Evolutionary conservation across 2,888 invertebrate species (phyloP).

Genomic region (Opisthograptis luteolata): DNA sequence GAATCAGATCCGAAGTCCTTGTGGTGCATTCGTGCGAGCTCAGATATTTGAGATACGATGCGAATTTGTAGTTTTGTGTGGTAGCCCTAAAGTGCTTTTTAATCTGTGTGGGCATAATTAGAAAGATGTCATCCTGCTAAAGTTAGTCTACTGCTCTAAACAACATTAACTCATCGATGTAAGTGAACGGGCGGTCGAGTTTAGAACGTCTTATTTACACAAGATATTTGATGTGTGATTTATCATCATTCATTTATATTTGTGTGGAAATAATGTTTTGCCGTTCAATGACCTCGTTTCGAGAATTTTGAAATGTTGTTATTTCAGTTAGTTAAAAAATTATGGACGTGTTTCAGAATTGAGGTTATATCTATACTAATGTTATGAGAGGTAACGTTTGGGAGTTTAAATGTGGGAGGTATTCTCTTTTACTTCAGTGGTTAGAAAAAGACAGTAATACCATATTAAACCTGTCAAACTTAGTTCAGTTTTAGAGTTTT

Average conservation of each 20-base stretch:
- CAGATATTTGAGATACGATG: no score
- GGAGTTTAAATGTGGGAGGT: no score
- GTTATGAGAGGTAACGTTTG: not conserved
- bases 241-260: conserved; percentile 8
- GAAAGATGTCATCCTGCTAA: not conserved
- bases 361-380: not conserved
- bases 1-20: no score
- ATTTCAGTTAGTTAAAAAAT: not conserved
- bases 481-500: no score
- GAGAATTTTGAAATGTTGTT: not conserved
- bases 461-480: no score
- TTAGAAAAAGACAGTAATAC: no score
- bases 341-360: not conserved
- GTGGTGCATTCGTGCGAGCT: no score
- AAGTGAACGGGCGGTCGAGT: conserved; percentile 2
- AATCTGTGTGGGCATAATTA: no score
- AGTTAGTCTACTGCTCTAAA: conserved; percentile 3
- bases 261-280: conserved; percentile 14
- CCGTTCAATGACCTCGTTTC: conserved; percentile 7
- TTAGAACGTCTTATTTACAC: conserved; percentile 12
- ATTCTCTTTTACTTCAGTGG: no score
- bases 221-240: conserved; percentile 17
- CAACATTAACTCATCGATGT: conserved; percentile 5
- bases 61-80: no score
- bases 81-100: no score